phyloP scores from a whole-genome alignment of 2,797 vertebrate species.

The Fringilla coelebs region DNA sequence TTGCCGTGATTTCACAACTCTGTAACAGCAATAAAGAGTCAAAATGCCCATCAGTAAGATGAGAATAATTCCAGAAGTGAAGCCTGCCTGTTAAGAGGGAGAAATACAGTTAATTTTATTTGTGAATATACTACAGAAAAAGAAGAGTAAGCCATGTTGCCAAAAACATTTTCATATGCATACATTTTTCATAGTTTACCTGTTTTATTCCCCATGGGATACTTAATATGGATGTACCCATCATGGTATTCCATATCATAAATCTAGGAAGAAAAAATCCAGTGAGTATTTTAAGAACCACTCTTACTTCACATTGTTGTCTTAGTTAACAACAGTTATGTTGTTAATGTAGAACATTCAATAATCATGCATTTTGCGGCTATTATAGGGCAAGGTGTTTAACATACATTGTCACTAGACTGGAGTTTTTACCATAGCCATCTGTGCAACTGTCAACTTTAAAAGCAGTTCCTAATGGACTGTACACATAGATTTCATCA shows the following conservation, averaged over 20 bases:
- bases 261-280: constrained; percentile 79
- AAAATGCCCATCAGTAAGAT: constrained; percentile 87
- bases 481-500: constrained; percentile 91
- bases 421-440: constrained; percentile 85
- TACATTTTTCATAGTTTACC: constrained; percentile 69
- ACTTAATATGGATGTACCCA: constrained; percentile 97
- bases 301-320: not conserved
- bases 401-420: constrained; percentile 93
- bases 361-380: not conserved
- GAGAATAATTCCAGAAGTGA: constrained; percentile 88
- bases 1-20: constrained; percentile 88
- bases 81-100: constrained; percentile 84
- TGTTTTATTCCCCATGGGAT: constrained; percentile 98
- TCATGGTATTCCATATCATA: constrained; percentile 99
- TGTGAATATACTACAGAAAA: not conserved
- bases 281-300: not conserved
- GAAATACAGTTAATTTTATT: not conserved
- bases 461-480: constrained; percentile 91
- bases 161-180: not conserved
- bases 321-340: not conserved
- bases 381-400: not conserved
- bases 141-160: not conserved
- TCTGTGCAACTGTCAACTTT: constrained; percentile 82
- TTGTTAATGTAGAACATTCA: not conserved
- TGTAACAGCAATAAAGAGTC: constrained; percentile 94